phyloP scores from a whole-genome alignment of 1,140 invertebrate species.

The Panagrolaimus sp. region DNA sequence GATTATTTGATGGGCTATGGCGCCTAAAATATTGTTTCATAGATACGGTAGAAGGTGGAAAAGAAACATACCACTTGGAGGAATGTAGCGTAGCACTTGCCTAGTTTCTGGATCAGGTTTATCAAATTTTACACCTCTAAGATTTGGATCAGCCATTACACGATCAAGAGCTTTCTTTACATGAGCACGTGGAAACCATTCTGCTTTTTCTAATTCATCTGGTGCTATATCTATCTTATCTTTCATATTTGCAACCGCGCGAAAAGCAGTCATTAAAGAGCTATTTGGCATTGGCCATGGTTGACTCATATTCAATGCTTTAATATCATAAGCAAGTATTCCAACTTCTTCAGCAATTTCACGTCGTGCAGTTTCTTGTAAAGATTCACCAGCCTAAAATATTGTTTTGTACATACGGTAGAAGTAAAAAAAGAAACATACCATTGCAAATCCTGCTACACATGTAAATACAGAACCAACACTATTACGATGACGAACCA shows the following conservation, averaged over 20 bases:
- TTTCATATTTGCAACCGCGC: constrained; percentile 59
- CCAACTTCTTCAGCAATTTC: constrained; percentile 66
- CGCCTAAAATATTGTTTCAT: too few species aligned
- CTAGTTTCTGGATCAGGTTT: constrained; percentile 45
- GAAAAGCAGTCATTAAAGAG: constrained; percentile 64
- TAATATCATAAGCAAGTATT: constrained; percentile 62
- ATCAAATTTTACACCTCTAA: constrained; percentile 53
- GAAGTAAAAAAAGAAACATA: constrained; percentile 51
- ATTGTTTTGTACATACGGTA: constrained; percentile 26
- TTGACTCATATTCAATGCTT: constrained; percentile 62
- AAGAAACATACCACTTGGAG: too few species aligned
- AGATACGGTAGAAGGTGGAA: too few species aligned
- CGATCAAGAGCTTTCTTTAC: constrained; percentile 57
- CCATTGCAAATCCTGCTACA: constrained; percentile 65
- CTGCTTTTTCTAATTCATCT: constrained; percentile 63
- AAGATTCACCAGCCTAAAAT: constrained; percentile 61
- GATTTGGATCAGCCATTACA: constrained; percentile 53
- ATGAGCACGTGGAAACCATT: constrained; percentile 63
- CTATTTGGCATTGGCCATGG: constrained; percentile 65
- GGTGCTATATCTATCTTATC: constrained; percentile 42
- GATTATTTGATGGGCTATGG: constrained; percentile 64
- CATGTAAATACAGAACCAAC: constrained; percentile 64
- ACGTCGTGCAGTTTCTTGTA: constrained; percentile 63
- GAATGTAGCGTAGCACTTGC: constrained; percentile 60
- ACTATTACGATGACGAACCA: constrained; percentile 62